Conservation (phyloP, 2,797 vertebrate genomes). For the Tapirus indicus region DNA sequence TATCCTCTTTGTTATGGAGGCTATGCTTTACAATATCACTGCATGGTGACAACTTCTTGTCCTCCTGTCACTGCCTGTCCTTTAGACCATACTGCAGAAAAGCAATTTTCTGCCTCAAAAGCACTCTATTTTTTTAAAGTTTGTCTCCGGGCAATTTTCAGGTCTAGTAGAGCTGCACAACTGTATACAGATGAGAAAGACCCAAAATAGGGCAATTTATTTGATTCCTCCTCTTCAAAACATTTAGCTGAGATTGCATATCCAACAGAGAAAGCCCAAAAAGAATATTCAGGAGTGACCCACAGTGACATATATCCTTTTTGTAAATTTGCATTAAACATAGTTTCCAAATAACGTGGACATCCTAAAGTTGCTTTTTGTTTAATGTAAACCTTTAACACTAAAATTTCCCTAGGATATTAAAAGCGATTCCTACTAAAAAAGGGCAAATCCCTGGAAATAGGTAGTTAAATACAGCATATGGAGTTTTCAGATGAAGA, state of each 20-base stretch:
- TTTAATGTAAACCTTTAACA: slow-evolving; percentile 85
- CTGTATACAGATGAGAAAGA: slow-evolving; percentile 91
- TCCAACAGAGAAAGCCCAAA: slow-evolving; percentile 86
- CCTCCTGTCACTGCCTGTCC: slow-evolving; percentile 88
- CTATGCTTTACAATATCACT: slow-evolving; percentile 84
- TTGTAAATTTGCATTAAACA: slow-evolving; percentile 85
- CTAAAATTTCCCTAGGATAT: slow-evolving; percentile 79
- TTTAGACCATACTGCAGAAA: slow-evolving; percentile 88
- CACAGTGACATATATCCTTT: slow-evolving; percentile 82
- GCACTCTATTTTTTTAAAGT: slow-evolving; percentile 90
- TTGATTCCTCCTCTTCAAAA: slow-evolving; percentile 90
- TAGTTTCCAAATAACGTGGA: slow-evolving; percentile 78
- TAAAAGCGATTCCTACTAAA: slow-evolving; percentile 77
- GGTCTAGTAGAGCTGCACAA: slow-evolving; percentile 90
- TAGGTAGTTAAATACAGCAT: slow-evolving; percentile 76
- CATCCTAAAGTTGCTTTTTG: slow-evolving; percentile 81
- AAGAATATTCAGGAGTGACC: slow-evolving; percentile 87
- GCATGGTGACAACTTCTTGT: slow-evolving; percentile 88
- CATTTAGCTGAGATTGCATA: slow-evolving; percentile 91
- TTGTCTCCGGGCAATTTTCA: slow-evolving; percentile 92
- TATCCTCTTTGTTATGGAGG: slow-evolving; percentile 85
- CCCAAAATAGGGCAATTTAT: slow-evolving; percentile 90
- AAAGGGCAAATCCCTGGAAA: slow-evolving; percentile 66
- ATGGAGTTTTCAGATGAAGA: slow-evolving; percentile 57
- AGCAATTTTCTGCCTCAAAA: slow-evolving; percentile 93